Percentiles rank a stretch among this genome's conserved stretches.
Evolutionary conservation across 2,888 invertebrate genomes (phyloP).

Genomic region (Lasioglossum oenotherae): DNA sequence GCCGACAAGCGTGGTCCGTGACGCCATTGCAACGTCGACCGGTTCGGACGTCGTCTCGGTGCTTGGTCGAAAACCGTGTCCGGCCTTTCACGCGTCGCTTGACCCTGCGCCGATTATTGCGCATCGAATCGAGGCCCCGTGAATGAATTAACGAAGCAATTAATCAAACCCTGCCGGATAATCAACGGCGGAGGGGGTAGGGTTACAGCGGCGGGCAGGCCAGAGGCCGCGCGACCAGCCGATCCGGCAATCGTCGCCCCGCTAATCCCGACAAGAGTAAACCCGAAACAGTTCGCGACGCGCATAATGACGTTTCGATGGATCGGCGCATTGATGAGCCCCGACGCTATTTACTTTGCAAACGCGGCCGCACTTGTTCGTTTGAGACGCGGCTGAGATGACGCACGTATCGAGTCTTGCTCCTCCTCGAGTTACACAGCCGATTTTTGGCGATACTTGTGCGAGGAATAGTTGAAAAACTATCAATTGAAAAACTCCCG

Average conservation of each 20-base stretch:
- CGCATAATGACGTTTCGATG: conserved; percentile 52
- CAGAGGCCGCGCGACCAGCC: not conserved
- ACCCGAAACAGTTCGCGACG: conserved; percentile 39
- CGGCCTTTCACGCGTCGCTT: conserved; percentile 36
- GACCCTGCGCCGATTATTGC: conserved; percentile 42
- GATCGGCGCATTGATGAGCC: conserved; percentile 54
- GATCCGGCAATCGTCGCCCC: conserved; percentile 24
- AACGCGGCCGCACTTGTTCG: not conserved
- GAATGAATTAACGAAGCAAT: conserved; percentile 66
- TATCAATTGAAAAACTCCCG: too few relatives aligned
- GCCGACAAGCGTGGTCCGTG: not conserved
- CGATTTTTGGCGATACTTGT: too few relatives aligned
- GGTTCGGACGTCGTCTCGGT: not conserved
- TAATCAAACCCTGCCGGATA: conserved; percentile 69
- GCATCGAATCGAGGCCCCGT: conserved; percentile 41
- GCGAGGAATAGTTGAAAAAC: too few relatives aligned
- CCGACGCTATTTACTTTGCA: conserved; percentile 40
- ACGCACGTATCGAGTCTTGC: too few relatives aligned
- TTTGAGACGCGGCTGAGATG: not conserved
- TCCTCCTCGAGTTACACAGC: too few relatives aligned
- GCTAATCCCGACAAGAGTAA: conserved; percentile 41
- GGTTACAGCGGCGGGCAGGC: not conserved
- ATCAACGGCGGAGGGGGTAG: conserved; percentile 41
- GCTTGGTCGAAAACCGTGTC: conserved; percentile 12
- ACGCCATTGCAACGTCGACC: not conserved